These are phyloP conservation scores for Eugnorisma glareosa DNA, from an alignment of 2,888 invertebrate species.

Conservation along the genomic window DNA sequence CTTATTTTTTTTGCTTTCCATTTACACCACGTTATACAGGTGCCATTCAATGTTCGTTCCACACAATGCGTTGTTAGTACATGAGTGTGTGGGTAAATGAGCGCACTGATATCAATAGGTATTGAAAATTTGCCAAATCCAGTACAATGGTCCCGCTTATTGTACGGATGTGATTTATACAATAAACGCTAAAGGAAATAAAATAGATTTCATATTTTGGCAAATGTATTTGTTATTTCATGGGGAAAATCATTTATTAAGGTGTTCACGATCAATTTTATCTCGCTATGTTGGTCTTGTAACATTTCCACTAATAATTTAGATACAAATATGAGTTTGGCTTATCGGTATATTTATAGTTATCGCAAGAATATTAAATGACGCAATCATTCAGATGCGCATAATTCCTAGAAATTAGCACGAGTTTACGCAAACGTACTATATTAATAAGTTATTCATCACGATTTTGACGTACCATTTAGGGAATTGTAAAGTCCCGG, in stretches of 20 bases:
- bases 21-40: neutral
- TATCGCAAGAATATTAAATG: constrained; percentile 23
- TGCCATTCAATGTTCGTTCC: constrained; percentile 11
- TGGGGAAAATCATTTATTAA: too few relatives aligned
- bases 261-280: neutral
- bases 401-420: constrained; percentile 39
- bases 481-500: constrained; percentile 62
- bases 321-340: neutral
- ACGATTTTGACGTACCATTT: constrained; percentile 29
- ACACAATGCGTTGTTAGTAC: constrained; percentile 22
- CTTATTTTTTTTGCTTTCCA: neutral
- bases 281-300: neutral
- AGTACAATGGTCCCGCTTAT: neutral
- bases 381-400: constrained; percentile 38
- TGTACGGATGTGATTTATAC: constrained; percentile 1
- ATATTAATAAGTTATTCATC: constrained; percentile 20
- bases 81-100: neutral
- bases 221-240: neutral
- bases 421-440: constrained; percentile 5
- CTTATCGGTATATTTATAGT: constrained; percentile 46
- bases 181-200: neutral
- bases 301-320: neutral
- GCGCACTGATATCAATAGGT: neutral
- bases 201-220: neutral
- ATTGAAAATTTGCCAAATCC: constrained; percentile 27